Evolutionary conservation across 2,888 invertebrate species (phyloP).

Genomic region (Sericinus montela): DNA sequence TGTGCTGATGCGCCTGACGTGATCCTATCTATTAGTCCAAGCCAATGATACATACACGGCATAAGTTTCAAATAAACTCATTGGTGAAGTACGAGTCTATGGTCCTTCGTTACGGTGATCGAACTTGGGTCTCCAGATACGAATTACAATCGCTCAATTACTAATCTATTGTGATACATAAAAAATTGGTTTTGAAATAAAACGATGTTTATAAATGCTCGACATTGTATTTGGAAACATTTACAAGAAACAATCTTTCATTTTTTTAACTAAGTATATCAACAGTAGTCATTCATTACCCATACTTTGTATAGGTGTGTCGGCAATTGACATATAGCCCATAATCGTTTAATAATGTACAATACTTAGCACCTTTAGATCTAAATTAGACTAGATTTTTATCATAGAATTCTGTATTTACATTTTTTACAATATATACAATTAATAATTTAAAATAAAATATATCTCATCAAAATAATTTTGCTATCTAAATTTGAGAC

Average conservation of each 20-base stretch:
- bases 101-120: no score
- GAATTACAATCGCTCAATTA: no score
- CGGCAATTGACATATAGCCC: slow-evolving; percentile 58
- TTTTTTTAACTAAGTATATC: slow-evolving; percentile 25
- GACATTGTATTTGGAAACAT: slow-evolving; percentile 77
- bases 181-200: slow-evolving; percentile 42
- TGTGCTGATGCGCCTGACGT: no score
- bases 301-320: slow-evolving; percentile 62
- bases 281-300: slow-evolving; percentile 57
- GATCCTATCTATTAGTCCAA: no score
- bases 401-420: slow-evolving; percentile 46
- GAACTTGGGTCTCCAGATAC: no score
- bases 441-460: no score
- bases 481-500: no score
- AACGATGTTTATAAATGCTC: slow-evolving; percentile 63
- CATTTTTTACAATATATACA: slow-evolving; percentile 47
- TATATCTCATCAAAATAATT: no score
- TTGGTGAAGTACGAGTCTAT: no score
- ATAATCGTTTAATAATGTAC: slow-evolving; percentile 44
- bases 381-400: slow-evolving; percentile 75
- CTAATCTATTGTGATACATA: no score
- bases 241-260: slow-evolving; percentile 70
- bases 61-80: no score
- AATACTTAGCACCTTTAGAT: slow-evolving; percentile 76
- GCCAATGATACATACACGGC: no score